These are phyloP conservation scores for Hyposoter dolosus DNA, from an alignment of 2,888 invertebrate species.

Conservation along the genomic window DNA sequence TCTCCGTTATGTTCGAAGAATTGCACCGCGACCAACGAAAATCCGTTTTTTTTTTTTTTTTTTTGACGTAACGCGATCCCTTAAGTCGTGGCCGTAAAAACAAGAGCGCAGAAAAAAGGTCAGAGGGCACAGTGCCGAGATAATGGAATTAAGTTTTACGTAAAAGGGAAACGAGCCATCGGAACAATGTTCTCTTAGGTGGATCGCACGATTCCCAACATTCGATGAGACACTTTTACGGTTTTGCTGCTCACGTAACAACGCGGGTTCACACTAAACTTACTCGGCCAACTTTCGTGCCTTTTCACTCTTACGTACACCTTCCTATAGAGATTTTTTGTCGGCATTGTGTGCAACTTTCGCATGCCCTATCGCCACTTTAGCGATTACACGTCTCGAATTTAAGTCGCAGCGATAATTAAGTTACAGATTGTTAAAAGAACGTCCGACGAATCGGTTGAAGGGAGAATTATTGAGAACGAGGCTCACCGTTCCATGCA, in stretches of 20 bases:
- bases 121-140: slow-evolving; percentile 45
- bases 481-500: too few relatives aligned
- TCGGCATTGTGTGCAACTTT: background rate
- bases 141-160: slow-evolving; percentile 80
- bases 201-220: slow-evolving; percentile 48
- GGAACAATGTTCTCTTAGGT: slow-evolving; percentile 60
- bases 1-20: background rate
- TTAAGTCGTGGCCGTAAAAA: background rate
- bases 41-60: background rate
- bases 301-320: background rate
- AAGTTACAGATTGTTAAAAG: background rate
- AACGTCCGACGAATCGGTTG: background rate
- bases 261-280: slow-evolving; percentile 5
- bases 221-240: slow-evolving; percentile 70
- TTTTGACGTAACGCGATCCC: background rate
- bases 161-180: slow-evolving; percentile 78
- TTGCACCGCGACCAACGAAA: background rate
- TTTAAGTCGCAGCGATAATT: background rate
- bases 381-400: background rate
- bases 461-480: background rate
- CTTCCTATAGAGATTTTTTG: background rate
- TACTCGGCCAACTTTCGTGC: background rate
- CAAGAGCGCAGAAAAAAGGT: slow-evolving; percentile 10
- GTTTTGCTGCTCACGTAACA: slow-evolving; percentile 76
- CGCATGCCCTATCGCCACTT: background rate